Conservation (phyloP, 2,888 invertebrate genomes). For the Hybos culiciformis region DNA sequence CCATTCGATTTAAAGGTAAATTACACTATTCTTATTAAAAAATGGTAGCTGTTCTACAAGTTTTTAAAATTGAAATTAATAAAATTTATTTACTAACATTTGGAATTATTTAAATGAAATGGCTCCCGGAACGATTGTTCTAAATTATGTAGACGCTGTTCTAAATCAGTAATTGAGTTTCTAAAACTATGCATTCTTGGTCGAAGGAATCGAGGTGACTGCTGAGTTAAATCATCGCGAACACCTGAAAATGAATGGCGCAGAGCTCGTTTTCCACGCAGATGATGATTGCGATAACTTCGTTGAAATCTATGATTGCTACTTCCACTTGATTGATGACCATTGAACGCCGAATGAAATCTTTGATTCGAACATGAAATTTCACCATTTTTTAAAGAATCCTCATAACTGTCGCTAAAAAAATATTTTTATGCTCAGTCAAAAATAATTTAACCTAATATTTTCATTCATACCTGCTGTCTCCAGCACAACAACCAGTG, state of each 20-base stretch:
- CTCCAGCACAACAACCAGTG: slow-evolving; percentile 10
- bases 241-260: slow-evolving; percentile 35
- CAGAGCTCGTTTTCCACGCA: slow-evolving; percentile 16
- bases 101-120: slow-evolving; percentile 29
- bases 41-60: slow-evolving; percentile 9
- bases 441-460: neutral
- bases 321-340: neutral
- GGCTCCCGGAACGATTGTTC: slow-evolving; percentile 27
- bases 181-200: slow-evolving; percentile 30
- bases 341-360: slow-evolving; percentile 20
- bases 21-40: slow-evolving; percentile 9
- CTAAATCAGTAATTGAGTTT: slow-evolving; percentile 35
- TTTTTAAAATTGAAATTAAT: neutral
- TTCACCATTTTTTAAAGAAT: slow-evolving; percentile 49
- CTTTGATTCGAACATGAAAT: slow-evolving; percentile 12
- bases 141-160: slow-evolving; percentile 32
- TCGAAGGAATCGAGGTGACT: slow-evolving; percentile 29
- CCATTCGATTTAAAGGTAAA: neutral
- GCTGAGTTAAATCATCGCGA: slow-evolving; percentile 33
- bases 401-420: slow-evolving; percentile 61
- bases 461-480: slow-evolving; percentile 12
- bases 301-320: slow-evolving; percentile 12
- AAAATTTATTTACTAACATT: slow-evolving; percentile 13
- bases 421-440: neutral
- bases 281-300: slow-evolving; percentile 11